A percentile compares a stretch with the other conserved stretches of the same genome.
phyloP scores from a whole-genome alignment of 2,113 vertebrate genomes.

The Megaceryle maxima region DNA sequence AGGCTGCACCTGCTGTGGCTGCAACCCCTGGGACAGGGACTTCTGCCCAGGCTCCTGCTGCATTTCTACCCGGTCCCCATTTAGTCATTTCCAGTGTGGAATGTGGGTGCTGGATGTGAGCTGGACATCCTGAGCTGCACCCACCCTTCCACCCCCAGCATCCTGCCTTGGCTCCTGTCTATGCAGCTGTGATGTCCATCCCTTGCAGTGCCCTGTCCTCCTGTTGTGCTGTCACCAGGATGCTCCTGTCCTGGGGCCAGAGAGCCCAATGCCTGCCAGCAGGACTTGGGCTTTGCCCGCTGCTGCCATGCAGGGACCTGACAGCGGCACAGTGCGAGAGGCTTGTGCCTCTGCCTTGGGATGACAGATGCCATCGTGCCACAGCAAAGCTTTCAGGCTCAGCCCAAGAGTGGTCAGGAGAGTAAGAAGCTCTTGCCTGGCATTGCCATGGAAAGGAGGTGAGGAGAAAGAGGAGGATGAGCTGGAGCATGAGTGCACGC shows the following conservation, averaged over 20 bases:
- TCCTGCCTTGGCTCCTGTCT: not conserved
- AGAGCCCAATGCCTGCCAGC: not conserved
- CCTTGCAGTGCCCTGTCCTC: not conserved
- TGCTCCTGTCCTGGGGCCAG: accelerated
- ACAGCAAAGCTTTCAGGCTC: not conserved
- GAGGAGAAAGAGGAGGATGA: not conserved
- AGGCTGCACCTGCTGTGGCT: accelerated
- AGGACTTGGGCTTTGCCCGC: not conserved
- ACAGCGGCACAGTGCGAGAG: not conserved
- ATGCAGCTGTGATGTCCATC: accelerated
- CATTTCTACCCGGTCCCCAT: not conserved
- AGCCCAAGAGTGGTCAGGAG: accelerated
- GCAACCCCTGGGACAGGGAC: not conserved
- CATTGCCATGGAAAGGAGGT: not conserved
- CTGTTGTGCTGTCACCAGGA: not conserved
- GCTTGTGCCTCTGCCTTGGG: not conserved
- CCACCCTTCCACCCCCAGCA: not conserved
- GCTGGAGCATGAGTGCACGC: not conserved
- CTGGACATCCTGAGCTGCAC: not conserved
- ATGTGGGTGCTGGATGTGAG: not conserved
- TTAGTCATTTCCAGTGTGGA: not conserved
- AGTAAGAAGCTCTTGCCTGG: not conserved
- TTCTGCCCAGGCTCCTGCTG: not conserved
- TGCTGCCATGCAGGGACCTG: not conserved
- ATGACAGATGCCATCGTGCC: not conserved